Evolutionary conservation across 2,113 vertebrate genomes (phyloP), one percentile per base, ranked within the genome.

Genomic region (Platichthys flesus): DNA sequence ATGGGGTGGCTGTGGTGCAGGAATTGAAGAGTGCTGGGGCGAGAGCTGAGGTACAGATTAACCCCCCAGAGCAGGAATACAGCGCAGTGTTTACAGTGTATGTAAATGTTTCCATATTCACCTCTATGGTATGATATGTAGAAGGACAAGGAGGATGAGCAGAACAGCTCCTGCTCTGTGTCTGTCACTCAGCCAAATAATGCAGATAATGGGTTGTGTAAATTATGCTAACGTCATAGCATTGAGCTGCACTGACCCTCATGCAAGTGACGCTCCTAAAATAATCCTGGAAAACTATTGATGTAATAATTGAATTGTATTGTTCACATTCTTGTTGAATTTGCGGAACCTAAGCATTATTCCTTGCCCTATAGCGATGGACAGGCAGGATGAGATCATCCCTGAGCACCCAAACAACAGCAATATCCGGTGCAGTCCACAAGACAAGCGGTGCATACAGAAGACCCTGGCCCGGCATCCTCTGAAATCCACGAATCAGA

Each of bases 361-460:
- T 71, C 18, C 13, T 84, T 66, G 54, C 64, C 18, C 42, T 77
- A 51, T 9, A 94, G 91, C 87, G n/a, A 84, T 92, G 95, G 96
- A 97, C 23, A 93, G 95, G 76, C 95, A 96, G 64, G 97, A 93
- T 20, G 92, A 93, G 85, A 86, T 92, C 81, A 88, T 96, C 79
- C 93, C 93, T 0, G 97, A 97, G 6, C 95, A 96, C 68, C 96
- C 96, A 6, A 97, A 96, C 92, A 96, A 95, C 94, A 97, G 95
- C 93, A 96, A 97, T 89, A 96, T 92, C 90, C 96, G 96, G 15
- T 98, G 97, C 90, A 95, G 95, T 52, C 93, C 93, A 59, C 96
- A 96, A 0, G 97, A 98, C 92, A 96, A 95, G 74, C 95, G 94
- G 72, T 98, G 97, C 86, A 91, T 97, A 70, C 96, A 96, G 94